A percentile compares a stretch with the other conserved stretches of the same genome.
Conservation (phyloP, 2,888 invertebrate genomes). For the Tromatobia lineatoria region DNA sequence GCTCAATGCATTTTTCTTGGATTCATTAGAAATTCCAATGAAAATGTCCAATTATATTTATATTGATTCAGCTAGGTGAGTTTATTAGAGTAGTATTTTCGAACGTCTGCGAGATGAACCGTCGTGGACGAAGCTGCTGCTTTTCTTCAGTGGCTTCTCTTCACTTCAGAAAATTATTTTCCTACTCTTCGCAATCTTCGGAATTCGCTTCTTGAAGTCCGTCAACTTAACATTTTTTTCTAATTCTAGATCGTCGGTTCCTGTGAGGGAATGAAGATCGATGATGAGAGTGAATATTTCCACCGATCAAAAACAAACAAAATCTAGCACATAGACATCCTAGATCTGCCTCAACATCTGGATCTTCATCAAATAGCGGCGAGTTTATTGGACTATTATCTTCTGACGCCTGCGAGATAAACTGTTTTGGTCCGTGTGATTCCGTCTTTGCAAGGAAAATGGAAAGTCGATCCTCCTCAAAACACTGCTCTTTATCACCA, state of each 20-base stretch:
- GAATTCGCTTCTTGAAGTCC: slow-evolving; percentile 37
- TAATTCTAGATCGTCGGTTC: slow-evolving; percentile 42
- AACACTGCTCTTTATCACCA: neutral
- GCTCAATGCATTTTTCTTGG: no score
- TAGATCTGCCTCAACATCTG: slow-evolving; percentile 23
- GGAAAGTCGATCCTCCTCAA: slow-evolving; percentile 71
- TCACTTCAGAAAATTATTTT: neutral
- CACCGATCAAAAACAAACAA: slow-evolving; percentile 70
- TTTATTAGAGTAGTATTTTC: slow-evolving; percentile 15
- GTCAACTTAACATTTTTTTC: slow-evolving; percentile 47
- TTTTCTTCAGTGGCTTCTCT: neutral
- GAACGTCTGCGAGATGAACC: neutral
- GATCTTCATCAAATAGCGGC: slow-evolving; percentile 47
- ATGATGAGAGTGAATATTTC: slow-evolving; percentile 4
- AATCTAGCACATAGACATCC: slow-evolving; percentile 77
- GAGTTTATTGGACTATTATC: slow-evolving; percentile 16
- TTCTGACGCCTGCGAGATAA: neutral
- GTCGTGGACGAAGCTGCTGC: no score
- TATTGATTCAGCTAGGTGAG: no score
- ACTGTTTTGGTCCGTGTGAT: neutral
- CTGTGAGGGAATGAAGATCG: slow-evolving; percentile 48
- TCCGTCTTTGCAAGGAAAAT: slow-evolving; percentile 70
- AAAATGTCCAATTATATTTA: no score
- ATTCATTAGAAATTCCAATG: no score
- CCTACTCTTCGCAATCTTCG: neutral